Evolutionary conservation across 1,140 invertebrate species (phyloP).

Genomic region (Cydia amplana): DNA sequence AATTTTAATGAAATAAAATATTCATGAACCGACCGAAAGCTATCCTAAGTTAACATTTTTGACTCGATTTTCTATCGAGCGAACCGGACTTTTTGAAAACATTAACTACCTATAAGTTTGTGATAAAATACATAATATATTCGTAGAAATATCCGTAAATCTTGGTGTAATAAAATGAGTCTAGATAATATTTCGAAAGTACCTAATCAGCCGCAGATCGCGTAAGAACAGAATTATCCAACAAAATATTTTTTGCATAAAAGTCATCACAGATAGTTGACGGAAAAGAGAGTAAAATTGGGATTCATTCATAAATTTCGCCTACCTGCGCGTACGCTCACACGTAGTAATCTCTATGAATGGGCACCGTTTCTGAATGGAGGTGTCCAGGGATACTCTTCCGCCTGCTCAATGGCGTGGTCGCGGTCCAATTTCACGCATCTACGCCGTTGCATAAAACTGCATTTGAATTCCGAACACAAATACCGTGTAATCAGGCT

Average conservation of each 20-base stretch:
- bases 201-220: not conserved
- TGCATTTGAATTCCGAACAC: slow-evolving; percentile 49
- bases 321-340: slow-evolving; percentile 52
- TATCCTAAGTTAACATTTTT: too few relatives aligned
- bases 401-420: slow-evolving; percentile 51
- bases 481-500: slow-evolving; percentile 49
- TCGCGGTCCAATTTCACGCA: slow-evolving; percentile 71
- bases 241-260: slow-evolving; percentile 19
- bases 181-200: too few relatives aligned
- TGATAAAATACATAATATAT: too few relatives aligned
- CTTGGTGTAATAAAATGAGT: too few relatives aligned
- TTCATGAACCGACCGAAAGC: too few relatives aligned
- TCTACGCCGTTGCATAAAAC: slow-evolving; percentile 71
- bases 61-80: too few relatives aligned
- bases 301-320: slow-evolving; percentile 43
- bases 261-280: slow-evolving; percentile 23
- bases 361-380: slow-evolving; percentile 55
- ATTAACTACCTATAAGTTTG: too few relatives aligned
- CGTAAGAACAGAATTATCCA: not conserved
- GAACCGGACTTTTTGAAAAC: too few relatives aligned
- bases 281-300: slow-evolving; percentile 32
- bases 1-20: too few relatives aligned
- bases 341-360: slow-evolving; percentile 64
- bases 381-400: slow-evolving; percentile 53
- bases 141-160: too few relatives aligned